Conservation (phyloP, 2,113 vertebrate species). For the Cavia aperea region DNA sequence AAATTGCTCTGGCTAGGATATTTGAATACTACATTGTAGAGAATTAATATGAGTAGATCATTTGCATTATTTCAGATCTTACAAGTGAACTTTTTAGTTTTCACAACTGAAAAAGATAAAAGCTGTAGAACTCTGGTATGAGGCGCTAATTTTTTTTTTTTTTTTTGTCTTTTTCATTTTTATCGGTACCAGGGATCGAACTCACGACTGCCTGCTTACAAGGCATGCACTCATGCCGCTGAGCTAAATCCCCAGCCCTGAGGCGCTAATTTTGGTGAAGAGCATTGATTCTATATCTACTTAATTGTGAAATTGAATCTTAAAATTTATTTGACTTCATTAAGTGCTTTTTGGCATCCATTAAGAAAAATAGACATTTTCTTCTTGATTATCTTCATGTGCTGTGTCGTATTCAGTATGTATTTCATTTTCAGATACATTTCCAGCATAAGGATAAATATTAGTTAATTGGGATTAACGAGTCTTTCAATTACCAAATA, state of each 20-base stretch:
- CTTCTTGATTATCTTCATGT: neutral
- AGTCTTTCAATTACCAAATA: neutral
- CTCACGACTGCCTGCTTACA: too few species aligned
- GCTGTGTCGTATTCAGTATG: neutral
- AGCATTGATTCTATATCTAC: neutral
- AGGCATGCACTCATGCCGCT: too few species aligned
- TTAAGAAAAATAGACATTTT: neutral
- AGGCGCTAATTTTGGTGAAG: neutral
- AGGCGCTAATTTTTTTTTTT: neutral
- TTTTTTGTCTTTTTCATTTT: too few species aligned
- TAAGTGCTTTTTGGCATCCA: neutral
- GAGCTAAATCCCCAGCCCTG: too few species aligned
- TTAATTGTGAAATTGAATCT: neutral
- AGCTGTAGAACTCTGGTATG: neutral
- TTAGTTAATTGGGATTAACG: neutral
- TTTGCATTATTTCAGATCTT: neutral
- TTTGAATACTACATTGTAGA: neutral
- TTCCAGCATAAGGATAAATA: neutral
- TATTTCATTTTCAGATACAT: neutral
- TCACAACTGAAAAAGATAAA: neutral
- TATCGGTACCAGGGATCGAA: too few species aligned
- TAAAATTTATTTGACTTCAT: neutral
- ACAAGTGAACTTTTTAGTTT: neutral
- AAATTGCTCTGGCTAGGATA: neutral
- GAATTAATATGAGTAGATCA: neutral